A percentile compares a stretch with the other conserved stretches of the same genome.
Conservation (phyloP, 2,888 invertebrate genomes). For the Hypena proboscidalis region DNA sequence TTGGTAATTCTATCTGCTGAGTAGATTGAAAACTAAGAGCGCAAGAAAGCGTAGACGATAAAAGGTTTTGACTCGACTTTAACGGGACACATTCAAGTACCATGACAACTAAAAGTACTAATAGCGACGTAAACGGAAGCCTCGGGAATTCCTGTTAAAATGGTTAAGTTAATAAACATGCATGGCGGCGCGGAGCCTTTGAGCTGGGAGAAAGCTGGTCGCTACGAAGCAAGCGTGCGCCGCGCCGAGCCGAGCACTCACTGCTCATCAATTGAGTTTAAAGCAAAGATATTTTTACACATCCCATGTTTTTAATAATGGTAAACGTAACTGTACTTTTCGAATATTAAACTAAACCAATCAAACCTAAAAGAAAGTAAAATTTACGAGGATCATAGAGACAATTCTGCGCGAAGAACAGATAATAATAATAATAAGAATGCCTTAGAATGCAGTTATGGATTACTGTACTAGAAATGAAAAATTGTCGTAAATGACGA, state of each 20-base stretch:
- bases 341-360: too few species aligned
- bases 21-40: neutral
- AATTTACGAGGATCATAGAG: too few species aligned
- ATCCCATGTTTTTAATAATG: too few species aligned
- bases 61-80: conserved; percentile 36
- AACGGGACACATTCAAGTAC: conserved; percentile 47
- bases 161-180: conserved; percentile 81
- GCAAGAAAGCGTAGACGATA: conserved; percentile 21
- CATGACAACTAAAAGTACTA: conserved; percentile 59
- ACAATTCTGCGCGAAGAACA: too few species aligned
- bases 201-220: conserved; percentile 77
- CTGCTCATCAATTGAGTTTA: conserved; percentile 53
- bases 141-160: conserved; percentile 74
- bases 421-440: too few species aligned
- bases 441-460: conserved; percentile 34
- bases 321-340: too few species aligned
- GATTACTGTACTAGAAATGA: conserved; percentile 1
- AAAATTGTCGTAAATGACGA: neutral
- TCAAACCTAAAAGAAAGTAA: too few species aligned
- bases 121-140: conserved; percentile 66
- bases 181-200: conserved; percentile 71
- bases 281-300: too few species aligned
- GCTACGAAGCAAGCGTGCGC: conserved; percentile 53
- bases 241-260: conserved; percentile 40
- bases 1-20: neutral